Evolutionary conservation across 2,888 invertebrate species (phyloP).

Genomic region (Andrena hattorfiana): DNA sequence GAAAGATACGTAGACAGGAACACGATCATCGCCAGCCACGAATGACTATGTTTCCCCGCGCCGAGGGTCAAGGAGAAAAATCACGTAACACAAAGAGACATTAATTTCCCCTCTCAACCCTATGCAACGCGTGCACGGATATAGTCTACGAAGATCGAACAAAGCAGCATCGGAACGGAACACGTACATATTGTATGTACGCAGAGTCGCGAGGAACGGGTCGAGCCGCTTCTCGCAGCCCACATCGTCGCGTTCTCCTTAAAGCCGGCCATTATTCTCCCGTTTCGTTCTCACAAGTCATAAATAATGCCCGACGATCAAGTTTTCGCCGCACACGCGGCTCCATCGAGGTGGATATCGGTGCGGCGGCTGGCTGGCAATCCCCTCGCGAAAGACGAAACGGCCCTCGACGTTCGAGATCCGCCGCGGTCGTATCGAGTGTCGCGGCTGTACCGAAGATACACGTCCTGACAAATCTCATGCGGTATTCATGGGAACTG

Average conservation of each 20-base stretch:
- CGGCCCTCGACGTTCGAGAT: constrained; percentile 43
- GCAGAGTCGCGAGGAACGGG: constrained; percentile 9
- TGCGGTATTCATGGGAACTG: constrained; percentile 77
- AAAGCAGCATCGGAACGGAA: not conserved
- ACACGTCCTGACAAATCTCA: constrained; percentile 63
- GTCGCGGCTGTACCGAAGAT: constrained; percentile 46
- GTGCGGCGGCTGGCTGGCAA: constrained; percentile 18
- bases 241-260: constrained; percentile 6
- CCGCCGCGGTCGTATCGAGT: constrained; percentile 54
- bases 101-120: constrained; percentile 9
- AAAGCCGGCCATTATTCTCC: constrained; percentile 34
- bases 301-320: constrained; percentile 52
- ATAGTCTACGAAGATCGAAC: constrained; percentile 30
- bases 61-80: not conserved
- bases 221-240: not conserved
- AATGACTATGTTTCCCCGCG: not conserved
- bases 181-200: not conserved
- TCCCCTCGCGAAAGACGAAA: constrained; percentile 52
- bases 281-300: constrained; percentile 43
- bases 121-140: not conserved
- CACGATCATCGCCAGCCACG: not conserved
- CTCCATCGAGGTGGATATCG: not conserved
- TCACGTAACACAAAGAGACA: constrained; percentile 13
- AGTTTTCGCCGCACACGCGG: constrained; percentile 32
- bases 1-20: not conserved